Evolutionary conservation across 2,113 vertebrate species (phyloP).

Genomic region (Cheirogaleus medius): DNA sequence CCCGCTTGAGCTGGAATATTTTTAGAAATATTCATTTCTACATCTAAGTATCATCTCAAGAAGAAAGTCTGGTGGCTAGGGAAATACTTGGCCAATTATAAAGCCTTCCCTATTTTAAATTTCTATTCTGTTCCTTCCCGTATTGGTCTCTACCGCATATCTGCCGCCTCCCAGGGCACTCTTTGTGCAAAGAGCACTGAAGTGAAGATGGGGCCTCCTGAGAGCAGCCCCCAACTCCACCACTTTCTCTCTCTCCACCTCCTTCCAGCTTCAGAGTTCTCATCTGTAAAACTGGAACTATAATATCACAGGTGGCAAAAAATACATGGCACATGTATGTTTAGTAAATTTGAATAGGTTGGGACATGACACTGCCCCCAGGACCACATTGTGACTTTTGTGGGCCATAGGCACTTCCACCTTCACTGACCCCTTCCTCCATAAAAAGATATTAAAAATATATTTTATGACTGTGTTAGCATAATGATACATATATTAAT

Average conservation of each 20-base stretch:
- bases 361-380: neutral
- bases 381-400: neutral
- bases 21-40: neutral
- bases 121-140: neutral
- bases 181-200: neutral
- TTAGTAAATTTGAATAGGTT: neutral
- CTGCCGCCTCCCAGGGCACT: neutral
- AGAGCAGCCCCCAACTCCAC: neutral
- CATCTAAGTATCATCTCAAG: neutral
- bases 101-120: neutral
- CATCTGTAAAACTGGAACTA: neutral
- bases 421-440: neutral
- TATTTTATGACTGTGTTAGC: neutral
- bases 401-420: too few species aligned
- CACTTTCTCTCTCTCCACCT: neutral
- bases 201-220: neutral
- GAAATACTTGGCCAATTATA: neutral
- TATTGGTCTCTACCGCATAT: rapidly evolving
- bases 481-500: neutral
- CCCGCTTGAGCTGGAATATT: too few species aligned
- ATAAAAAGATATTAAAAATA: neutral
- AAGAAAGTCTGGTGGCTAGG: neutral
- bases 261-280: neutral
- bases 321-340: neutral
- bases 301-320: neutral